These are phyloP conservation scores for Mastomys coucha DNA, from an alignment of 2,113 vertebrate species.

Conservation along the genomic window DNA sequence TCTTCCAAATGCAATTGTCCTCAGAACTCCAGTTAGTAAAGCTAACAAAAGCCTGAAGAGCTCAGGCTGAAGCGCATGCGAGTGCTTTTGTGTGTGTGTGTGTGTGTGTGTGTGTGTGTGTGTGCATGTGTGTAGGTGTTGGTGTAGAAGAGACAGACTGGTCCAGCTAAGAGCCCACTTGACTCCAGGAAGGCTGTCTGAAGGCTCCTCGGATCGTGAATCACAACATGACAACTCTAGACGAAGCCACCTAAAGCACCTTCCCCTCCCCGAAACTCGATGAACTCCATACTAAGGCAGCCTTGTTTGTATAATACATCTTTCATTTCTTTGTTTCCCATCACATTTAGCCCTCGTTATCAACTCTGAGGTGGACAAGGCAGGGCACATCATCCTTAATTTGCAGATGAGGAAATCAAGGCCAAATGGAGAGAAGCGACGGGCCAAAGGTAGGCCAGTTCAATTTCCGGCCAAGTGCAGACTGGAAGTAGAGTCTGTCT, in stretches of 20 bases:
- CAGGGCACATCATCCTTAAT: constrained; percentile 65
- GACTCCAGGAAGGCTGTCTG: neutral
- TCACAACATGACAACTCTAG: neutral
- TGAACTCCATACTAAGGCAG: neutral
- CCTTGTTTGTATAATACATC: constrained; percentile 52
- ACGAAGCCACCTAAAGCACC: neutral
- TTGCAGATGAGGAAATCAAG: constrained; percentile 78
- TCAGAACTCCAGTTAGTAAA: constrained; percentile 42
- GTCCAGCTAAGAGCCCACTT: neutral
- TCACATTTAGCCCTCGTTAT: constrained; percentile 67
- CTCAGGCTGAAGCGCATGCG: neutral
- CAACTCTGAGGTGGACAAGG: constrained; percentile 64
- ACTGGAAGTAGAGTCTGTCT: constrained; percentile 73
- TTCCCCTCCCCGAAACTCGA: too few species aligned
- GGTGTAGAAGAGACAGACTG: neutral
- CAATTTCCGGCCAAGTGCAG: constrained; percentile 67
- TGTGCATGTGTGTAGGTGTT: too few species aligned
- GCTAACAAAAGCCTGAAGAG: neutral
- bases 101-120: too few species aligned
- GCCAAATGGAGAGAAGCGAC: constrained; percentile 66
- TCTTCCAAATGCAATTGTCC: neutral
- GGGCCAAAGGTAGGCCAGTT: constrained; percentile 65
- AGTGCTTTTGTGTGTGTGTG: too few species aligned
- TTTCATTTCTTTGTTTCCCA: constrained; percentile 26
- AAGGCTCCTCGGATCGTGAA: neutral